Evolutionary conservation across 2,797 vertebrate species (phyloP).

Genomic region (Falco peregrinus): DNA sequence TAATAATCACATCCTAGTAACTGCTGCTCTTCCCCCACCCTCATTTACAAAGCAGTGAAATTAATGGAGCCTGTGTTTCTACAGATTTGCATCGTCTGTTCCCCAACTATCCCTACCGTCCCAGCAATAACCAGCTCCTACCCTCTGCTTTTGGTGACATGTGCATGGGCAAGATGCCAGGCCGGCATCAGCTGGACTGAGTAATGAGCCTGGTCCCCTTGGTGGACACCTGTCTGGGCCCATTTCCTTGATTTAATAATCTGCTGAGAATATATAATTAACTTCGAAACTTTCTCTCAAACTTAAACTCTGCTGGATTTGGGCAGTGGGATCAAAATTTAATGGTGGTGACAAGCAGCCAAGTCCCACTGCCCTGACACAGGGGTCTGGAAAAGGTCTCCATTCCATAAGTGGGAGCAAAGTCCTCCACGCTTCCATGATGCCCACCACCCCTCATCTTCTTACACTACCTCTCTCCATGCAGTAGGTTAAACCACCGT

Average conservation of each 20-base stretch:
- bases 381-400: background rate
- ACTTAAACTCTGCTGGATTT: background rate
- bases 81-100: background rate
- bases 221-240: background rate
- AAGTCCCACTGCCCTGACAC: background rate
- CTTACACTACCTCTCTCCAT: background rate
- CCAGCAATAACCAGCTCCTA: background rate
- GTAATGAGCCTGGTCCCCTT: accelerated
- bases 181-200: background rate
- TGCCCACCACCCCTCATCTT: background rate
- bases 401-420: background rate
- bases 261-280: background rate
- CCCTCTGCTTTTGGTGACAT: background rate
- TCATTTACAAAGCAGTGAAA: background rate
- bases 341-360: background rate
- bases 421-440: background rate
- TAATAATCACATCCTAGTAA: background rate
- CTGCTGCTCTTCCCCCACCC: background rate
- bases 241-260: background rate
- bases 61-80: background rate
- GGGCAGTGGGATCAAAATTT: background rate
- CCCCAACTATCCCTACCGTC: background rate
- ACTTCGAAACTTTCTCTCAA: background rate
- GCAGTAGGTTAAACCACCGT: background rate
- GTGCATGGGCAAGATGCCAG: background rate